These are phyloP conservation scores for Lysandra bellargus DNA, from an alignment of 2,888 invertebrate species.

Conservation along the genomic window DNA sequence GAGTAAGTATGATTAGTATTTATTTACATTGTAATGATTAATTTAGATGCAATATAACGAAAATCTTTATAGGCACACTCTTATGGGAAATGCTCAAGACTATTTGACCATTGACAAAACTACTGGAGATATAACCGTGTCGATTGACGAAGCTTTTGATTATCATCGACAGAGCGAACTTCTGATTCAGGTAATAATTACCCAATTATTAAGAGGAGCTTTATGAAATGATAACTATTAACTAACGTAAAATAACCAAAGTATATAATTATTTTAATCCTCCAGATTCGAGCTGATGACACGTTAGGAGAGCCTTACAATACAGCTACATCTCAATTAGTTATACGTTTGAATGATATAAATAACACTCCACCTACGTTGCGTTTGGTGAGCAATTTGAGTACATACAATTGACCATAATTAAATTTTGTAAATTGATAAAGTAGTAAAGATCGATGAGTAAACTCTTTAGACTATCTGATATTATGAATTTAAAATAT, in stretches of 20 bases:
- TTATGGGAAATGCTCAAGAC: conserved; percentile 72
- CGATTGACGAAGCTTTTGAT: conserved; percentile 78
- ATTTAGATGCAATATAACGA: neutral
- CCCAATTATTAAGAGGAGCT: neutral
- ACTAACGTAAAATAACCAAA: no score
- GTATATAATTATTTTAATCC: neutral
- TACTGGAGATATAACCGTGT: conserved; percentile 81
- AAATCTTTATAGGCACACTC: conserved; percentile 67
- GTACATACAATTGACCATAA: neutral
- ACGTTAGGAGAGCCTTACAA: conserved; percentile 69
- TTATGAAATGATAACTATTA: neutral
- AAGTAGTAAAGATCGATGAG: neutral
- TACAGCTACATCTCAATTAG: conserved; percentile 76
- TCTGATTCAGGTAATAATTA: conserved; percentile 67
- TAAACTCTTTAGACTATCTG: neutral
- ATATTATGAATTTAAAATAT: neutral
- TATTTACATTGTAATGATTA: neutral
- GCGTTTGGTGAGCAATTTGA: conserved; percentile 70
- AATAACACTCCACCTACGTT: conserved; percentile 87
- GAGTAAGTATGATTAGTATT: conserved; percentile 65
- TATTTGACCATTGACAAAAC: conserved; percentile 72
- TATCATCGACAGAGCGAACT: conserved; percentile 81
- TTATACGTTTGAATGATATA: conserved; percentile 83
- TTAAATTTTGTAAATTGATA: neutral
- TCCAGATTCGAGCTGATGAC: conserved; percentile 69